Evolutionary conservation across 2,113 vertebrate genomes (phyloP).

Genomic region (Grantiella picta): DNA sequence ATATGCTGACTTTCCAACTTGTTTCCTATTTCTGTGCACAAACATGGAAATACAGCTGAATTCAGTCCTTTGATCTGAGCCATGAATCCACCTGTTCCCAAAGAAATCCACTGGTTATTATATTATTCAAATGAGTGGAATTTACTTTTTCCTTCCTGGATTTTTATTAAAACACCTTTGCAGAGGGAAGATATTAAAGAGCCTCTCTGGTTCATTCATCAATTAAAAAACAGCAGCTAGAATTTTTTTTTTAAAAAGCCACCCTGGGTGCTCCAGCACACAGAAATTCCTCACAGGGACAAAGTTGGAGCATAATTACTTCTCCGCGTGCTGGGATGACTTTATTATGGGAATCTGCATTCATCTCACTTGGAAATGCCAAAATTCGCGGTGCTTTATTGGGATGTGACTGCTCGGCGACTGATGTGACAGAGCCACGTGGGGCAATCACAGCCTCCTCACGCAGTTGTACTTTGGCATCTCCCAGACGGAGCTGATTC

Average conservation of each 20-base stretch:
- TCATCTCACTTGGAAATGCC: constrained; percentile 26
- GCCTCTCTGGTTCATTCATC: background rate
- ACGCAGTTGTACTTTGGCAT: background rate
- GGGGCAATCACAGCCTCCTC: background rate
- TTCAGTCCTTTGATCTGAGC: constrained; percentile 5
- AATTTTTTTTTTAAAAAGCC: background rate
- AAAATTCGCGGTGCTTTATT: constrained; percentile 10
- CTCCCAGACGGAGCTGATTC: background rate
- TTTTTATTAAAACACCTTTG: background rate
- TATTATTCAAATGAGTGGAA: background rate
- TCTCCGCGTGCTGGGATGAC: background rate
- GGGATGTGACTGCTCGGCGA: background rate
- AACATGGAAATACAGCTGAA: constrained; percentile 28
- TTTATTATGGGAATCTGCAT: background rate
- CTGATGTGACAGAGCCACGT: background rate
- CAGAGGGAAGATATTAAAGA: background rate
- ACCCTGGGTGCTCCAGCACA: background rate
- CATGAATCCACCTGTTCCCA: background rate
- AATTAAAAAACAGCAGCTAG: background rate
- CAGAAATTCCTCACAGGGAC: background rate
- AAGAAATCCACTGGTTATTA: background rate
- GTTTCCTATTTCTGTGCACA: background rate
- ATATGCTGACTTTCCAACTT: background rate
- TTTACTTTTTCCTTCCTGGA: background rate
- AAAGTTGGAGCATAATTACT: background rate